phyloP scores from a whole-genome alignment of 2,797 vertebrate genomes.

The Gephyroberyx darwinii region DNA sequence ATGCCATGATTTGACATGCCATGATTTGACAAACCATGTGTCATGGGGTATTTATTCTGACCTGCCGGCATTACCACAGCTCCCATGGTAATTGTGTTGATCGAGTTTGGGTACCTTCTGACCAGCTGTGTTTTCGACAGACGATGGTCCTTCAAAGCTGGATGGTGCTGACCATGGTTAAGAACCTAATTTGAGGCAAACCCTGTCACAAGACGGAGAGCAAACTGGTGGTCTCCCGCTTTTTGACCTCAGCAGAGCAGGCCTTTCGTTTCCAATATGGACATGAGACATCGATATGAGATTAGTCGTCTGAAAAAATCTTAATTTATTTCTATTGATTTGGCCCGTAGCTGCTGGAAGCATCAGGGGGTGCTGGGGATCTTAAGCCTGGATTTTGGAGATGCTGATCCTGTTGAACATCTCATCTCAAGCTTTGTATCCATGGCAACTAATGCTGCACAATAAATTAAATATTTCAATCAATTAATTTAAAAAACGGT shows the following conservation, averaged over 20 bases:
- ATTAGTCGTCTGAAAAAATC: constrained; percentile 33
- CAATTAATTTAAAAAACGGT: not conserved
- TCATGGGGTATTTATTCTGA: constrained; percentile 42
- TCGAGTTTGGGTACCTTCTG: constrained; percentile 59
- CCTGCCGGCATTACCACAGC: not conserved
- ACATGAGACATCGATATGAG: constrained; percentile 56
- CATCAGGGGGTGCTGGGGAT: too few relatives aligned
- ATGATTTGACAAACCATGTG: not conserved
- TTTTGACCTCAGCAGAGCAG: not conserved
- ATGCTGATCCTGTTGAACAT: not conserved
- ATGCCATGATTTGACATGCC: not conserved
- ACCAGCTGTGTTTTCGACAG: constrained; percentile 40
- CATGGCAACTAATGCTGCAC: not conserved
- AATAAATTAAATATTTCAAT: not conserved
- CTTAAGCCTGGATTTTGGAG: not conserved
- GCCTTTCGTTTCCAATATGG: constrained; percentile 32
- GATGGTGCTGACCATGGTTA: constrained; percentile 55
- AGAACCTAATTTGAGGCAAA: constrained; percentile 60
- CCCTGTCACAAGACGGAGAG: constrained; percentile 68
- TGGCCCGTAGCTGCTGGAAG: constrained; percentile 3
- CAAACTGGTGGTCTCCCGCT: constrained; percentile 47
- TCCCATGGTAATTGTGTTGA: constrained; percentile 52
- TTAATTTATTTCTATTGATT: constrained; percentile 36
- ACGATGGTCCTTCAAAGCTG: constrained; percentile 45
- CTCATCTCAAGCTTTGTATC: not conserved